Percentiles rank a stretch among this genome's conserved stretches.
These are phyloP conservation scores for Hemaris fuciformis DNA, from an alignment of 2,888 invertebrate genomes.

Conservation along the genomic window DNA sequence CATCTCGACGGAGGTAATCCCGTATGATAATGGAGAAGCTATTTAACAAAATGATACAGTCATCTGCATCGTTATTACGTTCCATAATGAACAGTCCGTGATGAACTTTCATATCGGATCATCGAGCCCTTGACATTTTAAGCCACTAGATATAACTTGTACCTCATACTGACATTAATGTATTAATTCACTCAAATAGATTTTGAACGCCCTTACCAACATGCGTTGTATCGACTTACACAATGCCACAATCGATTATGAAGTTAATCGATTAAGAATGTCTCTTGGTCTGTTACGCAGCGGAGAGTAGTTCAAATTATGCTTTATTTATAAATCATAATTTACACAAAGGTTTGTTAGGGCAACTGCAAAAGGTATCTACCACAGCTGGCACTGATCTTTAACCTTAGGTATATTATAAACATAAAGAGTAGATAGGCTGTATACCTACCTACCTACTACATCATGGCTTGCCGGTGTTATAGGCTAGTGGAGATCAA, in stretches of 20 bases:
- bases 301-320: no score
- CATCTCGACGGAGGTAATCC: constrained; percentile 27
- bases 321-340: no score
- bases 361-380: no score
- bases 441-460: no score
- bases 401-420: no score
- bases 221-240: constrained; percentile 4
- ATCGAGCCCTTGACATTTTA: constrained; percentile 68
- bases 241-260: background rate
- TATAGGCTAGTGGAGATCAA: no score
- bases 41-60: constrained; percentile 67
- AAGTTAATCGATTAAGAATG: background rate
- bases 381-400: no score
- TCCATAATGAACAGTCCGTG: constrained; percentile 72
- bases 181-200: constrained; percentile 35
- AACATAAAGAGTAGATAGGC: no score
- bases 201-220: constrained; percentile 19
- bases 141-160: constrained; percentile 56
- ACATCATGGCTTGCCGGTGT: no score
- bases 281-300: no score
- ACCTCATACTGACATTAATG: constrained; percentile 60
- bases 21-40: constrained; percentile 61
- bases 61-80: constrained; percentile 70
- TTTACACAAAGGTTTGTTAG: no score
- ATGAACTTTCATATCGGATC: constrained; percentile 73